Evolutionary conservation across 2,888 invertebrate genomes (phyloP).

Genomic region (Torymus tubicola): DNA sequence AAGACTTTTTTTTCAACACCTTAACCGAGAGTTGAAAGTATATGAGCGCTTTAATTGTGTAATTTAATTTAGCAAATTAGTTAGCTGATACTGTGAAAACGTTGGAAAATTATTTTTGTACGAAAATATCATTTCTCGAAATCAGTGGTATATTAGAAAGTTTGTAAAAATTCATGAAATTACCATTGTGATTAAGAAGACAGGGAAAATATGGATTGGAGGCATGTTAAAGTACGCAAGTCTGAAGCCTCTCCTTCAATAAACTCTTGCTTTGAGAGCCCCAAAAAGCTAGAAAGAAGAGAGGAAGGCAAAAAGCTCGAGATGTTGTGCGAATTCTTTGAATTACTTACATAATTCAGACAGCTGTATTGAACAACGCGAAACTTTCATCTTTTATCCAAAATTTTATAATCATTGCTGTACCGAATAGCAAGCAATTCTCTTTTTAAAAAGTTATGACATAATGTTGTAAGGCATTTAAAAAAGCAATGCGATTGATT

Average conservation of each 20-base stretch:
- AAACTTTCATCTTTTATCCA: not conserved
- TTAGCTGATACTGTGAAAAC: no score
- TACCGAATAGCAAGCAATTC: no score
- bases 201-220: not conserved
- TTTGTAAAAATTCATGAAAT: not conserved
- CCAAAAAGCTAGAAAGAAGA: not conserved
- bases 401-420: no score
- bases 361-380: not conserved
- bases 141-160: not conserved
- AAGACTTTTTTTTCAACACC: no score
- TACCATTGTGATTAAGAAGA: slow-evolving; percentile 3
- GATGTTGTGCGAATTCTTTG: slow-evolving; percentile 20
- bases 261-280: slow-evolving; percentile 10
- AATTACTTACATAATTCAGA: slow-evolving; percentile 30
- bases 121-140: no score
- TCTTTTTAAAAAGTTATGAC: no score
- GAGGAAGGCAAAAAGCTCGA: not conserved
- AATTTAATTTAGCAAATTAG: no score
- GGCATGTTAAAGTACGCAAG: not conserved
- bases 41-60: no score
- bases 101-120: no score
- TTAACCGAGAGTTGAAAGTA: no score
- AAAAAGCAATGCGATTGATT: no score
- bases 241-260: slow-evolving; percentile 15
- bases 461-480: no score